Conservation (phyloP, 2,113 vertebrate genomes). For the Notiomystis cincta region DNA sequence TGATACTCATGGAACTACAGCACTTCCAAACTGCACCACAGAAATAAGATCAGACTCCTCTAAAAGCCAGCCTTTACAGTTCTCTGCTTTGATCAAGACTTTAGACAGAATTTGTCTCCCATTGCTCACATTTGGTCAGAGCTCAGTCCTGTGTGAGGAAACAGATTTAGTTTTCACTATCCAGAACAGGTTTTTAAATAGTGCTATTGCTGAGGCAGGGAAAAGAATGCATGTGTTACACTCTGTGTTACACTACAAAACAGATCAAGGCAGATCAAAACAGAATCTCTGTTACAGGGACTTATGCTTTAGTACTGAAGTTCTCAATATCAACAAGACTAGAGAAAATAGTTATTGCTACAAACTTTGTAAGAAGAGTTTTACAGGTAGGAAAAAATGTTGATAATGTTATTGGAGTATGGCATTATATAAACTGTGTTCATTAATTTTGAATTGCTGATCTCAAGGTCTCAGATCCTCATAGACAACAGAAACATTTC, state of each 20-base stretch:
- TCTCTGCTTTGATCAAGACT: neutral
- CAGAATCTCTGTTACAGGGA: rapidly evolving
- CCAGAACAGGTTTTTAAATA: neutral
- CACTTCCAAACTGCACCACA: neutral
- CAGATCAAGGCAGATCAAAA: neutral
- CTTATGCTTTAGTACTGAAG: neutral
- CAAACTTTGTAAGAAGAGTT: neutral
- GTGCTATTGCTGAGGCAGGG: neutral
- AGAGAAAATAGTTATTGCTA: neutral
- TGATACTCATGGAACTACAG: neutral
- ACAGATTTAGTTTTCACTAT: neutral
- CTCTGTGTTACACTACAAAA: neutral
- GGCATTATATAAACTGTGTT: neutral
- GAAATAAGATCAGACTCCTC: rapidly evolving
- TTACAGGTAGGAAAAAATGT: neutral
- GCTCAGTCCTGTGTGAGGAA: neutral
- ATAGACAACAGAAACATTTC: neutral
- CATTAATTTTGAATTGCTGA: neutral
- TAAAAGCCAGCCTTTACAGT: neutral
- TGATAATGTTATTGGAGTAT: neutral
- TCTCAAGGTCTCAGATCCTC: neutral
- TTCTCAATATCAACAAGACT: rapidly evolving
- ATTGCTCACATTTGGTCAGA: rapidly evolving
- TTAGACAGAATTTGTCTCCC: neutral
- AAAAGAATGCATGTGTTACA: neutral